Evolutionary conservation across 2,888 invertebrate species (phyloP).

Genomic region (Dorcus hopei): DNA sequence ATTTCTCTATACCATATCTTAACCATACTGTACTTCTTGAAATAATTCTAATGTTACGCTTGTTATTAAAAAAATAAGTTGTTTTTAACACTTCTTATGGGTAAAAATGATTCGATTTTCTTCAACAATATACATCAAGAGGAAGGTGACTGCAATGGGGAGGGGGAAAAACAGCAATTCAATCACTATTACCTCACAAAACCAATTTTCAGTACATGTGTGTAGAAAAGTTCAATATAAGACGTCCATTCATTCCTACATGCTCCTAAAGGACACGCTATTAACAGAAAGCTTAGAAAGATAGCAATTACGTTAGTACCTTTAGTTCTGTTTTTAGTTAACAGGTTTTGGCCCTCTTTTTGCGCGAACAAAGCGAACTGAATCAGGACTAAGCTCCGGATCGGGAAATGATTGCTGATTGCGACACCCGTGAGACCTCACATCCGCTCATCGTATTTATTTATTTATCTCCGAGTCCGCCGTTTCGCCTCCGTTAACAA

Average conservation of each 20-base stretch:
- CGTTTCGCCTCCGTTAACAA: slow-evolving; percentile 1
- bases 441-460: slow-evolving; percentile 1
- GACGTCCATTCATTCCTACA: not conserved
- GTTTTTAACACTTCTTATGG: too few relatives aligned
- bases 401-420: slow-evolving; percentile 41
- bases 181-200: too few relatives aligned
- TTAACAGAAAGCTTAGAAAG: slow-evolving; percentile 3
- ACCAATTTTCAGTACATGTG: too few relatives aligned
- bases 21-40: too few relatives aligned
- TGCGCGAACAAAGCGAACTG: slow-evolving; percentile 15
- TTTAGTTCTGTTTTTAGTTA: slow-evolving; percentile 11
- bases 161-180: too few relatives aligned
- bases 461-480: slow-evolving; percentile 1
- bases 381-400: slow-evolving; percentile 21
- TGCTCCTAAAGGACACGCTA: not conserved
- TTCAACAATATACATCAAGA: too few relatives aligned
- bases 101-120: too few relatives aligned
- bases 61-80: too few relatives aligned
- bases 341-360: slow-evolving; percentile 21
- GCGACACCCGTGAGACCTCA: slow-evolving; percentile 39
- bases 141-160: too few relatives aligned
- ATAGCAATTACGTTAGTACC: slow-evolving; percentile 20
- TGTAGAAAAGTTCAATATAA: not conserved
- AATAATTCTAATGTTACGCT: too few relatives aligned
- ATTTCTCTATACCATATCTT: too few relatives aligned